These are phyloP conservation scores for Papilio dardanus DNA, from an alignment of 1,140 invertebrate species.

Conservation along the genomic window DNA sequence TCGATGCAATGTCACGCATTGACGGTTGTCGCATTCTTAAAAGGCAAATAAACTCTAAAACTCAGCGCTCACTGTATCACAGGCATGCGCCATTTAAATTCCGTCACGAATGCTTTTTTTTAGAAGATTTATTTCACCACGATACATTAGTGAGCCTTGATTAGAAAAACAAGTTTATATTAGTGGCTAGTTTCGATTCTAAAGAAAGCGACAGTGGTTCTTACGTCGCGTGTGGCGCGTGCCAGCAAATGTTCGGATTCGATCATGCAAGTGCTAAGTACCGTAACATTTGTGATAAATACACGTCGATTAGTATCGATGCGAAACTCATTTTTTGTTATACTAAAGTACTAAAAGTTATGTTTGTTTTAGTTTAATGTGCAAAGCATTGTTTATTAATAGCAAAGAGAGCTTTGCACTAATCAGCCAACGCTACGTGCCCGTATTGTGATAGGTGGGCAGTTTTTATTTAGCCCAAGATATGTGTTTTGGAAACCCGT, in stretches of 20 bases:
- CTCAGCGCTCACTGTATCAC: conserved; percentile 5
- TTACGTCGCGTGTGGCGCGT: conserved; percentile 12
- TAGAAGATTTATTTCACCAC: conserved; percentile 4
- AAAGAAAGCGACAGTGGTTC: conserved; percentile 21
- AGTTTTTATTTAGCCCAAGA: not conserved
- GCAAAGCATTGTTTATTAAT: not conserved
- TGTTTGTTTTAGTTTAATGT: not conserved
- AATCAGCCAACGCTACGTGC: not conserved
- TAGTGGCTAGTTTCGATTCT: conserved; percentile 14
- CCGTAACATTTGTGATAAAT: conserved; percentile 7
- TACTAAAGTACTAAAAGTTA: not conserved
- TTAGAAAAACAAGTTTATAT: not conserved
- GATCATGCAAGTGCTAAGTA: conserved; percentile 1
- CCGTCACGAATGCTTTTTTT: conserved; percentile 18
- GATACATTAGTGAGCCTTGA: no score
- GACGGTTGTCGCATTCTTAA: conserved; percentile 19
- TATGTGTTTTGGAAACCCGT: not conserved
- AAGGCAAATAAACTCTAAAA: conserved; percentile 24
- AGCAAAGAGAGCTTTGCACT: not conserved
- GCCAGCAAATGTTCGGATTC: not conserved
- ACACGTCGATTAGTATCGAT: not conserved
- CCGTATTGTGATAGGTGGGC: not conserved
- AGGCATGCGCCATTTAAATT: conserved; percentile 7
- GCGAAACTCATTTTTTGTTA: conserved; percentile 1
- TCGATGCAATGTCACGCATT: not conserved